These are phyloP conservation scores for Mesoligia furuncula DNA, from an alignment of 2,888 invertebrate genomes.

Conservation along the genomic window DNA sequence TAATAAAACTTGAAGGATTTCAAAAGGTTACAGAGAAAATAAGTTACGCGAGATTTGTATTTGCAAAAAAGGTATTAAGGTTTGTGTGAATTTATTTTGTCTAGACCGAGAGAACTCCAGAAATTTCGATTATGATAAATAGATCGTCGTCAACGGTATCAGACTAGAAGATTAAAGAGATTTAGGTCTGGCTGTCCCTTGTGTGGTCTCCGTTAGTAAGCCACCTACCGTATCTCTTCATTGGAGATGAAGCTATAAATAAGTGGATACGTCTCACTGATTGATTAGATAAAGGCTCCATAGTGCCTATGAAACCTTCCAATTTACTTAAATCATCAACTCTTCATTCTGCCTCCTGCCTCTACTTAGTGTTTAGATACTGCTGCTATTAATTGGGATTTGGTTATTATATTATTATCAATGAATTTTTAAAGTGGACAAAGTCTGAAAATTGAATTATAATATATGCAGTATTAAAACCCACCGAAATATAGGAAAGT, in stretches of 20 bases:
- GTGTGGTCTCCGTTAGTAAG: conserved; percentile 31
- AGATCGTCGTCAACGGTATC: conserved; percentile 38
- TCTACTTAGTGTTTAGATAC: background rate
- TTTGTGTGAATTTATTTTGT: conserved; percentile 48
- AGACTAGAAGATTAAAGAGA: conserved; percentile 38
- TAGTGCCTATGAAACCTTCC: background rate
- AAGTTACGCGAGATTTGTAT: conserved; percentile 30
- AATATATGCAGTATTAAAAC: background rate
- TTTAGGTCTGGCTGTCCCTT: conserved; percentile 21
- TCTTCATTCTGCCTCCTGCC: background rate
- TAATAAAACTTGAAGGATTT: conserved; percentile 44
- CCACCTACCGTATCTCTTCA: conserved; percentile 31
- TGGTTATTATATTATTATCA: too few species aligned
- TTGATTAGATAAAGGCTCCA: conserved; percentile 23
- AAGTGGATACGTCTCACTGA: conserved; percentile 11
- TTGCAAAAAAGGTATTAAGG: conserved; percentile 38
- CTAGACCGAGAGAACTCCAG: conserved; percentile 46
- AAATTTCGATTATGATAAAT: conserved; percentile 51
- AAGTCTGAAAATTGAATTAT: background rate
- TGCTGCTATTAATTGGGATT: background rate
- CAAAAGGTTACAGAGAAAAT: conserved; percentile 51
- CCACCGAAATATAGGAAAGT: background rate
- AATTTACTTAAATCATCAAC: conserved; percentile 11
- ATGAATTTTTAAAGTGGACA: background rate
- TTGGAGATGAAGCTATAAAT: conserved; percentile 24